Evolutionary conservation across 1,140 invertebrate genomes (phyloP).

Genomic region (Anoplophora glabripennis): DNA sequence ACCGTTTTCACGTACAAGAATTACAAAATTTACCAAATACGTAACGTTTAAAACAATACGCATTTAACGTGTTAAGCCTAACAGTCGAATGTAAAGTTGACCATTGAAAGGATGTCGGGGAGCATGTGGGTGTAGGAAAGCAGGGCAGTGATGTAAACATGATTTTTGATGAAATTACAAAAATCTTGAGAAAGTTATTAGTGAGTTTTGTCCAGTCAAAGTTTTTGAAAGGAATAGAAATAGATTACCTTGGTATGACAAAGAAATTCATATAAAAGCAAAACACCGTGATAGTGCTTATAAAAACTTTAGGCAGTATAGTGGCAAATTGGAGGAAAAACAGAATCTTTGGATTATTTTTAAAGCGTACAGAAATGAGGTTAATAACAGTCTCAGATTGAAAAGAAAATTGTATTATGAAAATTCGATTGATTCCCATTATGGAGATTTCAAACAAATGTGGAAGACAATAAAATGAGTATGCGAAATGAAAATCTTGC

Average conservation of each 20-base stretch:
- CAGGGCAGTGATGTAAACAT: slow-evolving; percentile 4
- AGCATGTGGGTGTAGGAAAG: no score
- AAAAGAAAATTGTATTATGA: slow-evolving; percentile 5
- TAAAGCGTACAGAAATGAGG: slow-evolving; percentile 9
- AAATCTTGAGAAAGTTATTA: slow-evolving; percentile 4
- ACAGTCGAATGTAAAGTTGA: no score
- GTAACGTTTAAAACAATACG: no score
- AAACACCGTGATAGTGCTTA: slow-evolving; percentile 4
- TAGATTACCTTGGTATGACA: slow-evolving; percentile 6
- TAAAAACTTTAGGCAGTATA: slow-evolving; percentile 4
- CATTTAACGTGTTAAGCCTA: no score
- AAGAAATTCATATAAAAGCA: background rate
- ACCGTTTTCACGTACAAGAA: no score
- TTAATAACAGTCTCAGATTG: slow-evolving; percentile 4
- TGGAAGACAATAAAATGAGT: slow-evolving; percentile 3
- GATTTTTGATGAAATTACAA: slow-evolving; percentile 1
- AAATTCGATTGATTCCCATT: slow-evolving; percentile 1
- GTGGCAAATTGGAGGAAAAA: slow-evolving; percentile 2
- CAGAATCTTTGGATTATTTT: slow-evolving; percentile 10
- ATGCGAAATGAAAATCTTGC: slow-evolving; percentile 3
- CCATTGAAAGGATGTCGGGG: no score
- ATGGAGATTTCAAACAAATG: background rate
- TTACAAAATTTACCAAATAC: no score
- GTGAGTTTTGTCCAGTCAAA: slow-evolving; percentile 3
- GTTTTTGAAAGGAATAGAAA: background rate